Evolutionary conservation across 2,888 invertebrate genomes (phyloP), one percentile per base, ranked within the genome.

Genomic region (Dryococelus australis): DNA sequence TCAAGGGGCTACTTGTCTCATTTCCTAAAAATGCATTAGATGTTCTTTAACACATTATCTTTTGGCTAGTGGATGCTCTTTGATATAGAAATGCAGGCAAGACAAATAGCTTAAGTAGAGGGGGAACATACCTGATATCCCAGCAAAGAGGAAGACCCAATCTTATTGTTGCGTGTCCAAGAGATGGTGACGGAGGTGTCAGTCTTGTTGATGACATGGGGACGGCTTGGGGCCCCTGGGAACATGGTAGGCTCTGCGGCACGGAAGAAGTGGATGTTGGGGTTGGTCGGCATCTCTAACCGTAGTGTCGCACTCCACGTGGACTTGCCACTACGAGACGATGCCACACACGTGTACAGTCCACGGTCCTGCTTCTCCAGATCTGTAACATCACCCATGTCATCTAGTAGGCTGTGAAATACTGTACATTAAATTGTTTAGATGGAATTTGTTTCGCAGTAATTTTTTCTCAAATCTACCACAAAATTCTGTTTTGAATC

Each of bases 321-420:
- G 87, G 97, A 97, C 93, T 98, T 97, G 16, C 98, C 98, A 90
- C 96, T 97, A 87, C 96, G 95, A 85, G 97, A 97, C n/a, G 96
- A 96, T 5, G 96, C 97, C 28, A 97, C 96, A 91, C 97, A 97
- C 0, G 96, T 96, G 91, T 97, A 97, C 13, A 95, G 92, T 2
- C 97, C 97, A 88, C 95, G 95, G 88, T 93, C 93, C 90, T 94
- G 94, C 87, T 93, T 93, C 91, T 95, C 88, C 81, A 89, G 86
- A 27, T 89, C 89, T 65, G 65, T 20, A 51, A 43, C 24, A 80
- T 35, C 47, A 80, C 27, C 5, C 27, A 20, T 43, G 27, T 43
- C 5, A 83, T 8, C 9, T 26, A 24, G 79, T 20, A 10, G 35
- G 8, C 0, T 4, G n/a, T 51, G 20, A 20, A 26, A 20, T 84